Evolutionary conservation across 92 coral and sea anemone genomes (phyloP).

Genomic region (Parazoanthus darwini): DNA sequence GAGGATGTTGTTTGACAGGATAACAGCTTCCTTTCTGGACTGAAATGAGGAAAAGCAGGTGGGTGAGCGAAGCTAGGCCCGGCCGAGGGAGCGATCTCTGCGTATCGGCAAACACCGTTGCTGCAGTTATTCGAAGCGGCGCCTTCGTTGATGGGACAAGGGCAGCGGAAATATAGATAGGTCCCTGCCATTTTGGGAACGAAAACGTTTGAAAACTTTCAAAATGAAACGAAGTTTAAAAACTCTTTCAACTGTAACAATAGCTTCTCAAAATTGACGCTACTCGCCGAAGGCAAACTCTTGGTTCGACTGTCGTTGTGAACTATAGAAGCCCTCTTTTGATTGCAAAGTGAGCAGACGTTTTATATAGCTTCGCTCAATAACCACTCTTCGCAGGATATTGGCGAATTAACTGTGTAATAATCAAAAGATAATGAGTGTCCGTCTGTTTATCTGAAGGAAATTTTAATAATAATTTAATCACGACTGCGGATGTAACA

Average conservation of each 20-base stretch:
- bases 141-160: constrained; percentile 70
- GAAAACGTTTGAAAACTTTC: background rate
- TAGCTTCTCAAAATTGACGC: background rate
- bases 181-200: constrained; percentile 58
- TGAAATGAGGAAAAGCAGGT: constrained; percentile 66
- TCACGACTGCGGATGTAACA: constrained; percentile 60
- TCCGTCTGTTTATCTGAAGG: constrained; percentile 65
- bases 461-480: constrained; percentile 79
- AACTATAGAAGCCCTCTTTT: background rate
- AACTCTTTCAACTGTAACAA: background rate
- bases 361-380: constrained; percentile 65
- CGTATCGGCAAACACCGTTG: constrained; percentile 69
- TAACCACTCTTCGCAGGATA: constrained; percentile 68
- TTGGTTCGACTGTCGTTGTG: background rate
- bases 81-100: constrained; percentile 63
- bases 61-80: constrained; percentile 48
- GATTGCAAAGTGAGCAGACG: constrained; percentile 37
- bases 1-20: constrained; percentile 19
- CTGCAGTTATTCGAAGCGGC: constrained; percentile 41
- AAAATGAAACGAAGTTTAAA: background rate
- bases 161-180: constrained; percentile 72
- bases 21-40: constrained; percentile 68
- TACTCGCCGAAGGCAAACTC: background rate
- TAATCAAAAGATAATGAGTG: constrained; percentile 47
- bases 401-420: constrained; percentile 66